These are phyloP conservation scores for Oryctes rhinoceros DNA, from an alignment of 1,140 invertebrate species.

Conservation along the genomic window DNA sequence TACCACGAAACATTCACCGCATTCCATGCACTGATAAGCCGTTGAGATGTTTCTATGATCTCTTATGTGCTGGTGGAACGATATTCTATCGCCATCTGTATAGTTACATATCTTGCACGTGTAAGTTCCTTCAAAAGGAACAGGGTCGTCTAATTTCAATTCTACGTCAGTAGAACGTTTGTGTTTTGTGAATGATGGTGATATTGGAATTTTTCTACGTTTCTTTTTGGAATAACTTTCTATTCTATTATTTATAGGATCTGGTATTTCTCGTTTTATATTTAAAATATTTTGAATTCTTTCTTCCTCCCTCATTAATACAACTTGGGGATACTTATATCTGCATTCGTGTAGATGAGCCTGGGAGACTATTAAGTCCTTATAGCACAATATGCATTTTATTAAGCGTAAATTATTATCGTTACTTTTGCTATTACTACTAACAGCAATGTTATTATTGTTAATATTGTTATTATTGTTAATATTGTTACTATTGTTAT, in stretches of 20 bases:
- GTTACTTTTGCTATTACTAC: not conserved
- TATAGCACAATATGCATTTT: conserved; percentile 39
- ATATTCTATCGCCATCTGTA: conserved; percentile 57
- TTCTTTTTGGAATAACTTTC: conserved; percentile 44
- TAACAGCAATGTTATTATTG: not conserved
- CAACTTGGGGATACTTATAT: conserved; percentile 42
- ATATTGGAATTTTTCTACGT: conserved; percentile 44
- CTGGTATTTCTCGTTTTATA: not conserved
- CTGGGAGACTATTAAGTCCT: not conserved
- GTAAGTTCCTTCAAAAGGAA: conserved; percentile 60
- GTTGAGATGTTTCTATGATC: conserved; percentile 66
- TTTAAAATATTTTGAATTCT: not conserved
- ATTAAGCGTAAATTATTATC: not conserved
- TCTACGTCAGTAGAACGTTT: conserved; percentile 14
- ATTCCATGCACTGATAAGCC: conserved; percentile 73
- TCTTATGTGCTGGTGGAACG: conserved; percentile 66
- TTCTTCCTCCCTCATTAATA: conserved; percentile 9
- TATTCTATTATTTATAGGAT: not conserved
- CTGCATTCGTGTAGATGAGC: conserved; percentile 38
- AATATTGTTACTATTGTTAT: not conserved
- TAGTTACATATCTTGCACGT: conserved; percentile 66
- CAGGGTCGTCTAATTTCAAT: conserved; percentile 51
- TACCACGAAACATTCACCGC: conserved; percentile 73
- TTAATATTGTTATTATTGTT: not conserved
- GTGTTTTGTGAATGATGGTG: conserved; percentile 42